phyloP scores from a whole-genome alignment of 1,140 invertebrate species.

The Marisa cornuarietis region DNA sequence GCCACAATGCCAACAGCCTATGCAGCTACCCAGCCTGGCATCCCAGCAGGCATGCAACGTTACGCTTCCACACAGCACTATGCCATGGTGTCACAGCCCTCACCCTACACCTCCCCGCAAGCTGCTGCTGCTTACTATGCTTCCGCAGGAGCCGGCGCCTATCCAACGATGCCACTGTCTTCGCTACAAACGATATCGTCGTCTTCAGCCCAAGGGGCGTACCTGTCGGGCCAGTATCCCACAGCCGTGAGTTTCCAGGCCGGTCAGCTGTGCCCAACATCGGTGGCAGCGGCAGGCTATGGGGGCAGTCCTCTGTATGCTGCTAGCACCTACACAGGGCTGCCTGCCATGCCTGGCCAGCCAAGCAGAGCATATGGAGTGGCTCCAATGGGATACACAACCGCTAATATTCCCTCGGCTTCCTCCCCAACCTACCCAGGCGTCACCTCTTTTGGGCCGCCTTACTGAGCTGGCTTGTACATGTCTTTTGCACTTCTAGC shows the following conservation, averaged over 20 bases:
- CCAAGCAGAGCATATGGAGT: conserved; percentile 14
- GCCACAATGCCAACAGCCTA: conserved; percentile 5
- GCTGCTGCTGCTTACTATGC: conserved; percentile 11
- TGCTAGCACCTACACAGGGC: conserved; percentile 17
- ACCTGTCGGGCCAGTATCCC: conserved; percentile 19
- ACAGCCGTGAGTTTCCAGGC: conserved; percentile 8
- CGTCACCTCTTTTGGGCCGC: conserved; percentile 6
- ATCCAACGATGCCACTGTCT: conserved; percentile 1
- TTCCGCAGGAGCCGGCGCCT: not conserved
- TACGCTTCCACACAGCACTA: conserved; percentile 20
- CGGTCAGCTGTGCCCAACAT: conserved; percentile 11
- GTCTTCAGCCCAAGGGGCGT: not conserved
- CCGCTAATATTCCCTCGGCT: not conserved
- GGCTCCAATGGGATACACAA: conserved; percentile 9
- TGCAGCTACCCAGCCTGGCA: conserved; percentile 12
- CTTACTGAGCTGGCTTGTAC: conserved; percentile 11
- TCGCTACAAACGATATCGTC: conserved; percentile 12
- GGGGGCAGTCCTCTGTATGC: conserved; percentile 22
- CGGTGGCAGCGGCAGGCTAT: conserved; percentile 18
- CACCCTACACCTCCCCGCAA: conserved; percentile 14
- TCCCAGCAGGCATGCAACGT: conserved; percentile 18
- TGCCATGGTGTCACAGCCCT: conserved; percentile 21
- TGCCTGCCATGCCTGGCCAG: conserved; percentile 15
- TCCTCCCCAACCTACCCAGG: conserved; percentile 16
- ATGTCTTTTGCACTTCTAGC: too few relatives aligned